Evolutionary conservation across 2,888 invertebrate genomes (phyloP).

Genomic region (Digitonthophagus gazella): DNA sequence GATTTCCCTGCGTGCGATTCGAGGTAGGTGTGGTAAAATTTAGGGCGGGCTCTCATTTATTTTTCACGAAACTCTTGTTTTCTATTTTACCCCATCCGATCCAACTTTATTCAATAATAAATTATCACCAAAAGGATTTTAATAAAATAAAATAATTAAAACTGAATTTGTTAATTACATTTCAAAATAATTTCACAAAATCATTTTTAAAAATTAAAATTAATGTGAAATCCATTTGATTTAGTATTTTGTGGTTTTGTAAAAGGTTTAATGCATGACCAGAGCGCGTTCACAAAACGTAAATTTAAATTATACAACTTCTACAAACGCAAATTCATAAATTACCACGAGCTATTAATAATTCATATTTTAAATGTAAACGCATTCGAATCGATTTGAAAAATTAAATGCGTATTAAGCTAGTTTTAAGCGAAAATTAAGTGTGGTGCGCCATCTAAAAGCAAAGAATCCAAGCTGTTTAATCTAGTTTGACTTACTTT

Average conservation of each 20-base stretch:
- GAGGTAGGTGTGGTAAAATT: neutral
- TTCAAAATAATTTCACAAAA: no score
- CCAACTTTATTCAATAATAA: no score
- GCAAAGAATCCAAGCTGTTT: no score
- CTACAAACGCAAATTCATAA: neutral
- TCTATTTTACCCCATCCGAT: no score
- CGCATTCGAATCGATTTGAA: neutral
- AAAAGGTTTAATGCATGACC: neutral
- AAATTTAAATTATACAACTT: neutral
- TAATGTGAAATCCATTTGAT: no score
- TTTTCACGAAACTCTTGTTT: neutral
- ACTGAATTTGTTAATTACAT: no score
- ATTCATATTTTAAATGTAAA: neutral
- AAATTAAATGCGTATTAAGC: neutral
- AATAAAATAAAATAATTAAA: neutral
- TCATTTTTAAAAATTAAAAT: neutral
- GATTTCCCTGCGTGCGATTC: neutral
- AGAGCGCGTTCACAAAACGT: neutral
- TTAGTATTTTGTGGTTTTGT: no score
- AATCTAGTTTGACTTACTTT: no score
- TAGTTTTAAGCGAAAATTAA: no score
- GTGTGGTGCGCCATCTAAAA: no score
- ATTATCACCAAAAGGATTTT: neutral
- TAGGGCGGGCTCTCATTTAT: neutral
- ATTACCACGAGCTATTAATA: neutral